phyloP scores from a whole-genome alignment of 2,113 vertebrate genomes.

The Silurus glanis region DNA sequence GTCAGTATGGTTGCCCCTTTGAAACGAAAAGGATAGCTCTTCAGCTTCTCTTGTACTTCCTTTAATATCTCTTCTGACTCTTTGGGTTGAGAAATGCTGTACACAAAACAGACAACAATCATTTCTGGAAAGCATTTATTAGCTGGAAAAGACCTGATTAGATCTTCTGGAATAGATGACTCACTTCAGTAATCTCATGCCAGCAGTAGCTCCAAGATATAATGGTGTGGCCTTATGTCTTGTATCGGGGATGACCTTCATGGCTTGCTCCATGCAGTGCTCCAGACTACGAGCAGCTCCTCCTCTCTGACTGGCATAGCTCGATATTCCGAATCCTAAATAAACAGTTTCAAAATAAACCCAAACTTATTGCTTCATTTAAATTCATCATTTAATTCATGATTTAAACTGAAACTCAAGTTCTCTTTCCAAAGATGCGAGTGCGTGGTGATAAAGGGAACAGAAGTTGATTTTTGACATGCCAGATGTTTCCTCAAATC shows the following conservation, averaged over 20 bases:
- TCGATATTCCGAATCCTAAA: constrained; percentile 68
- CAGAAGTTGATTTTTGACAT: background rate
- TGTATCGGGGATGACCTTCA: constrained; percentile 66
- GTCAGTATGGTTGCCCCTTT: constrained; percentile 76
- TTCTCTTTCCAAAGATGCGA: background rate
- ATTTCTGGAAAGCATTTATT: background rate
- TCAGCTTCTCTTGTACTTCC: constrained; percentile 70
- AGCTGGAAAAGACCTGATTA: background rate
- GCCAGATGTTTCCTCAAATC: constrained; percentile 32
- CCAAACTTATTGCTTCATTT: background rate
- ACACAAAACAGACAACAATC: background rate
- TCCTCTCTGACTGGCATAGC: constrained; percentile 56
- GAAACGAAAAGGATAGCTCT: constrained; percentile 76
- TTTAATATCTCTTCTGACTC: constrained; percentile 67
- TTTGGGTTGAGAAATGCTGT: constrained; percentile 64
- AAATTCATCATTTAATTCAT: background rate
- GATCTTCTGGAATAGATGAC: background rate
- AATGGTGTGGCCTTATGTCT: constrained; percentile 68
- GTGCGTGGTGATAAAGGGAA: background rate
- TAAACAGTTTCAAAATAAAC: background rate
- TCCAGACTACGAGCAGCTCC: constrained; percentile 65
- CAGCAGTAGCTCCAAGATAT: constrained; percentile 82
- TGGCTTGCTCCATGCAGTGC: constrained; percentile 71
- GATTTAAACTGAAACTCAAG: background rate
- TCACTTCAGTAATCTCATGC: constrained; percentile 85